Evolutionary conservation across 2,888 invertebrate species (phyloP).

Genomic region (Scelioninae gen. 1): DNA sequence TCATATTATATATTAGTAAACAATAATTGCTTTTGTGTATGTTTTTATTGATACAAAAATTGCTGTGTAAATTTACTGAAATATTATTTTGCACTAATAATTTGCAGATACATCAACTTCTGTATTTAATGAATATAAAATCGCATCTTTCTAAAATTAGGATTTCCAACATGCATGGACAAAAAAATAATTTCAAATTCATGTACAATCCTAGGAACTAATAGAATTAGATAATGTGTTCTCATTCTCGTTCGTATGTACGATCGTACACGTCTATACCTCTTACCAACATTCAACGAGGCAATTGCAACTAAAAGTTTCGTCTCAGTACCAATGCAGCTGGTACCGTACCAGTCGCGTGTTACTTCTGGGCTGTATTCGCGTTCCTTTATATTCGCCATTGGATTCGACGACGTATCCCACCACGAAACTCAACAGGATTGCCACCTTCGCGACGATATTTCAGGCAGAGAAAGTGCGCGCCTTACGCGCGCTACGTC

Average conservation of each 20-base stretch:
- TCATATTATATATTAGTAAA: too few species aligned
- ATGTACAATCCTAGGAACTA: slow-evolving; percentile 49
- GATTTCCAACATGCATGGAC: background rate
- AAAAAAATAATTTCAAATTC: slow-evolving; percentile 53
- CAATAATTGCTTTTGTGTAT: too few species aligned
- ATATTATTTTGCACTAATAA: too few species aligned
- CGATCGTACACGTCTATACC: slow-evolving; percentile 51
- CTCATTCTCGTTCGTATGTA: slow-evolving; percentile 50
- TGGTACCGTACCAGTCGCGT: slow-evolving; percentile 84
- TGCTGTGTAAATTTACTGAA: too few species aligned
- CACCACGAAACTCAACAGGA: slow-evolving; percentile 46
- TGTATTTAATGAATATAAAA: too few species aligned
- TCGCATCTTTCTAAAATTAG: too few species aligned
- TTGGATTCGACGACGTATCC: slow-evolving; percentile 55
- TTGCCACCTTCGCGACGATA: slow-evolving; percentile 61
- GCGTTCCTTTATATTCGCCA: slow-evolving; percentile 69
- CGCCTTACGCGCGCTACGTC: slow-evolving; percentile 45
- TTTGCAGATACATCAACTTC: too few species aligned
- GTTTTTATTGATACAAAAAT: too few species aligned
- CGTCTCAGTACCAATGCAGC: slow-evolving; percentile 78
- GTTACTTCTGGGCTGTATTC: slow-evolving; percentile 77
- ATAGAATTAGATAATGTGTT: slow-evolving; percentile 57
- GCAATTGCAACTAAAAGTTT: slow-evolving; percentile 71
- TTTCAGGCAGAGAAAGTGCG: slow-evolving; percentile 53
- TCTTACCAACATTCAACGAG: slow-evolving; percentile 59